These are phyloP conservation scores for Pseudocheirus occidentalis DNA, from an alignment of 2,797 vertebrate species.

Conservation along the genomic window DNA sequence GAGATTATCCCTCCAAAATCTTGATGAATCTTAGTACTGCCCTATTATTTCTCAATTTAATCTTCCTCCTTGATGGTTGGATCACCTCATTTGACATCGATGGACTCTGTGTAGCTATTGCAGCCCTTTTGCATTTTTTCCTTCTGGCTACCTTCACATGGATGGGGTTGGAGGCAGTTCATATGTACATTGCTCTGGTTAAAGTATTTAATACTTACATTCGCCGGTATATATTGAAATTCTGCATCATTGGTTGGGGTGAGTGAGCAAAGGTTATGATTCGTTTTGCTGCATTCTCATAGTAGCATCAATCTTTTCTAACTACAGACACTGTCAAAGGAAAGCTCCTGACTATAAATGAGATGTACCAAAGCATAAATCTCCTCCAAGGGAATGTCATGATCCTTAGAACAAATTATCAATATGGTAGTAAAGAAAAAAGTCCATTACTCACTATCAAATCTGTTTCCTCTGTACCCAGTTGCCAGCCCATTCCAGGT, in stretches of 20 bases:
- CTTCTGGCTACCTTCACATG: constrained; percentile 97
- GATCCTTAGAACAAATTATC: neutral
- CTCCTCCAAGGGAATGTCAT: neutral
- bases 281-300: neutral
- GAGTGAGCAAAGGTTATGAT: constrained; percentile 72
- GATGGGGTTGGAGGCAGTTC: constrained; percentile 98
- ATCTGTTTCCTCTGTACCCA: constrained; percentile 54
- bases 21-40: constrained; percentile 98
- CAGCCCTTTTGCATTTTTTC: constrained; percentile 94
- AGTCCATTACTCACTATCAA: constrained; percentile 51
- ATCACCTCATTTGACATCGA: constrained; percentile 87
- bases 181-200: constrained; percentile 99
- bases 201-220: constrained; percentile 99
- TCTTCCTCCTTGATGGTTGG: constrained; percentile 96
- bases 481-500: constrained; percentile 52
- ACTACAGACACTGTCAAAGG: neutral
- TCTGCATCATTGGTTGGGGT: constrained; percentile 99
- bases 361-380: neutral
- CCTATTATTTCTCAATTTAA: constrained; percentile 93
- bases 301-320: neutral
- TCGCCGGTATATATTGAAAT: constrained; percentile 96
- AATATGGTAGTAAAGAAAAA: constrained; percentile 32
- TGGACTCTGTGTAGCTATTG: constrained; percentile 89
- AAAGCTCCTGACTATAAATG: neutral
- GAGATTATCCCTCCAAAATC: constrained; percentile 99